Evolutionary conservation across 2,113 vertebrate species (phyloP).

Genomic region (Pavo muticus): DNA sequence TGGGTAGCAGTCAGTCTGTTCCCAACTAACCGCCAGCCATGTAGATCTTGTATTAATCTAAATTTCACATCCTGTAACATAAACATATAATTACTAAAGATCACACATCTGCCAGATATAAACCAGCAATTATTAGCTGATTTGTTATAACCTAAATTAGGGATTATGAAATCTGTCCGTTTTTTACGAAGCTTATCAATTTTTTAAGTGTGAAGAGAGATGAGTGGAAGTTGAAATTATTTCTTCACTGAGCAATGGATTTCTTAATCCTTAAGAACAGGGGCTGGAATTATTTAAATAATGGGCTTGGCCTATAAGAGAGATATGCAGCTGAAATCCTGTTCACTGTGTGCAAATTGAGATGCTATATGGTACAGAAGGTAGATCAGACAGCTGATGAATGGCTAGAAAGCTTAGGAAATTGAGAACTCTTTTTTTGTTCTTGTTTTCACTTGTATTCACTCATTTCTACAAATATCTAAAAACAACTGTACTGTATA

Average conservation of each 20-base stretch:
- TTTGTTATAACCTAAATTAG: neutral
- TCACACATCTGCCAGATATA: neutral
- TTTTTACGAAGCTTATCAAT: neutral
- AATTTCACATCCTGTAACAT: neutral
- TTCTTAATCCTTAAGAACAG: neutral
- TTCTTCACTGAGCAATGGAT: neutral
- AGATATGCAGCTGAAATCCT: neutral
- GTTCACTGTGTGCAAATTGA: neutral
- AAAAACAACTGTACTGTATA: neutral
- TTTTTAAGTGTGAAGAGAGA: neutral
- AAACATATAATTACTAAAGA: neutral
- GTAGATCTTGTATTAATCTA: neutral
- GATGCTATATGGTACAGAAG: neutral
- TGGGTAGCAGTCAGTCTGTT: neutral
- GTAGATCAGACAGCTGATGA: neutral
- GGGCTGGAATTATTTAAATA: fast-evolving
- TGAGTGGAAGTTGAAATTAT: neutral
- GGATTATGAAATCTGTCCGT: neutral
- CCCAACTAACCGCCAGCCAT: neutral
- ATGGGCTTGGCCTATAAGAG: neutral
- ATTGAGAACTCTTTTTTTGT: neutral
- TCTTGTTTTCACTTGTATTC: neutral
- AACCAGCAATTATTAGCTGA: neutral
- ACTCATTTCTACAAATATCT: neutral
- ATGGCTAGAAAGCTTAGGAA: neutral